A percentile compares a stretch with the other conserved stretches of the same genome.
These are phyloP conservation scores for Isaurus tuberculatus DNA, from an alignment of 92 coral and sea anemone species.

Conservation along the genomic window DNA sequence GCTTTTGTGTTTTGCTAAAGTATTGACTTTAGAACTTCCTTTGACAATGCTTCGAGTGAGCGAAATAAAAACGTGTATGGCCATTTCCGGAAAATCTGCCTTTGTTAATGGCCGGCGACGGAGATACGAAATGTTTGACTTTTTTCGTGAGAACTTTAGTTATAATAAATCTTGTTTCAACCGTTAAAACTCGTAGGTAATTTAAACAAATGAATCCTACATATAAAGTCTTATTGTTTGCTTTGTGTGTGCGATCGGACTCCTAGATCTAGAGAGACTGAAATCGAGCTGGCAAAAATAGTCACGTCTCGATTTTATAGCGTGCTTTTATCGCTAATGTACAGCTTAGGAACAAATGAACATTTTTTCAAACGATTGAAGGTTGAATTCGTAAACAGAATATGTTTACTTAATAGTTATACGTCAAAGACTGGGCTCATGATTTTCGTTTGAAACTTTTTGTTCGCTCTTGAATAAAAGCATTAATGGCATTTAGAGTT, in stretches of 20 bases:
- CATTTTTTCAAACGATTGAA: neutral
- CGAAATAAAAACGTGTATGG: slow-evolving; percentile 24
- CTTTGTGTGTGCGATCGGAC: neutral
- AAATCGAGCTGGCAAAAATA: neutral
- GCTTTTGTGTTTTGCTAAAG: neutral
- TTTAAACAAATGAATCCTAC: slow-evolving; percentile 13
- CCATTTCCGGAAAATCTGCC: slow-evolving; percentile 39
- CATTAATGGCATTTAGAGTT: neutral
- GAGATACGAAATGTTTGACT: neutral
- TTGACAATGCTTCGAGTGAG: too few relatives aligned
- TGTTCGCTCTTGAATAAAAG: neutral
- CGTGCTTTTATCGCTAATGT: slow-evolving; percentile 3
- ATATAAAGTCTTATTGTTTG: neutral
- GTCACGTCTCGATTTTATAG: neutral
- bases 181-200: neutral
- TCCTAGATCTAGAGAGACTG: neutral
- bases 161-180: slow-evolving; percentile 18
- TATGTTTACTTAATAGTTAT: slow-evolving; percentile 34
- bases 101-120: slow-evolving; percentile 25
- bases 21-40: neutral
- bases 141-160: neutral
- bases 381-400: slow-evolving; percentile 35
- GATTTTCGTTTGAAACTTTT: neutral
- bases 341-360: slow-evolving; percentile 8
- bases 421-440: slow-evolving; percentile 1